Evolutionary conservation across 2,888 invertebrate genomes (phyloP).

Genomic region (Nasonia oneida): DNA sequence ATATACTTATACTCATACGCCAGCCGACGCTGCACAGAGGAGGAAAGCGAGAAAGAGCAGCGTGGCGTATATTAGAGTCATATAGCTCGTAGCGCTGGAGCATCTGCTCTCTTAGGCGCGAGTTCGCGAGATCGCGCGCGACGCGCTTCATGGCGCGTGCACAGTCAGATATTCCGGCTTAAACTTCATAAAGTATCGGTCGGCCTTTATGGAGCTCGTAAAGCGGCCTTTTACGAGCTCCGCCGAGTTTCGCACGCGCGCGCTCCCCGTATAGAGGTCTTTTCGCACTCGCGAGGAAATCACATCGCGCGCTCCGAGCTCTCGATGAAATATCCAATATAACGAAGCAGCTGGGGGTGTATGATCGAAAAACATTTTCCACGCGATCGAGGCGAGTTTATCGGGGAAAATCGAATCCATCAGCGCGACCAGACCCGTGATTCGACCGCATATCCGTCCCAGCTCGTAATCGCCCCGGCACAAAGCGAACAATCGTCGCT

Average conservation of each 20-base stretch:
- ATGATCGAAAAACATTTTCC: background rate
- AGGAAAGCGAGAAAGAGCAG: background rate
- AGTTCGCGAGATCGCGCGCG: background rate
- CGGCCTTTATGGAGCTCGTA: constrained; percentile 62
- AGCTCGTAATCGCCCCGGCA: background rate
- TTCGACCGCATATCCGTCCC: background rate
- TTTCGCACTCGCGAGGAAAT: background rate
- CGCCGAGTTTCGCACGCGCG: background rate
- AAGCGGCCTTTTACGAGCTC: constrained; percentile 59
- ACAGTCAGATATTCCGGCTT: constrained; percentile 34
- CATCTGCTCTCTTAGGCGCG: background rate
- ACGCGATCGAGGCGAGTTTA: background rate
- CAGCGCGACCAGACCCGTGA: background rate
- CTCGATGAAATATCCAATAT: background rate
- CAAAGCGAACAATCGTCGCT: constrained; percentile 42
- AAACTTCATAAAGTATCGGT: constrained; percentile 61
- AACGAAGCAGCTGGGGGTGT: background rate
- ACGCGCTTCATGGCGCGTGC: constrained; percentile 33
- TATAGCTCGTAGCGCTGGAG: background rate
- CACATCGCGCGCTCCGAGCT: background rate
- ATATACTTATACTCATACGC: too few relatives aligned
- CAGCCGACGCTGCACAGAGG: too few relatives aligned
- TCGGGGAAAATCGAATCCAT: background rate
- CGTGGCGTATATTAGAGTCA: background rate
- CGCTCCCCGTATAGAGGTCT: background rate